A percentile compares a stretch with the other conserved stretches of the same genome.
Evolutionary conservation across 2,888 invertebrate species (phyloP).

Genomic region (Agrotis exclamationis): DNA sequence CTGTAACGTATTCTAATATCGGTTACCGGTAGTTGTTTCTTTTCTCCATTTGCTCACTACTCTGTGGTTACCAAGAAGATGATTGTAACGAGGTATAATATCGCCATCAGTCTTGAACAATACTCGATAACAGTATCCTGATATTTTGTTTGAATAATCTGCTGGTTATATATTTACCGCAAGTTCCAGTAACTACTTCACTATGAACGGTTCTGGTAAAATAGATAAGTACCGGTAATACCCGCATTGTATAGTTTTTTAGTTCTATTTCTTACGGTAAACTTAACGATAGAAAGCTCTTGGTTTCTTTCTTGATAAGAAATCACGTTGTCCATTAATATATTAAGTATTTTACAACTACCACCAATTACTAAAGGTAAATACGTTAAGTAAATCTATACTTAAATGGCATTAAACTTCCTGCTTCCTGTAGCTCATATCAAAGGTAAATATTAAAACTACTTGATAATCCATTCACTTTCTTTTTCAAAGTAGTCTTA

Average conservation of each 20-base stretch:
- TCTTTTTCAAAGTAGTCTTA: constrained; percentile 12
- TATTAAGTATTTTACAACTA: background rate
- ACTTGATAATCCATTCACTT: constrained; percentile 18
- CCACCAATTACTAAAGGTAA: background rate
- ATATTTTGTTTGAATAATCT: constrained; percentile 71
- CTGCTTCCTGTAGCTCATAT: background rate
- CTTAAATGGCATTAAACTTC: background rate
- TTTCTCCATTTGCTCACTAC: background rate
- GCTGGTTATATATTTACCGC: constrained; percentile 69
- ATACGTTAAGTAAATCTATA: background rate
- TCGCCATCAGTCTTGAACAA: constrained; percentile 66
- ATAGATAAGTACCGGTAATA: constrained; percentile 28
- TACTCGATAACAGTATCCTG: constrained; percentile 74
- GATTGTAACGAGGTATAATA: constrained; percentile 52
- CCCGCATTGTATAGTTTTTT: constrained; percentile 16
- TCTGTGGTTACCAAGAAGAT: constrained; percentile 20
- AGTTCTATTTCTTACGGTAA: background rate
- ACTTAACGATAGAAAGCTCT: background rate
- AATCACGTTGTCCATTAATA: background rate
- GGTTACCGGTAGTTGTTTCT: background rate
- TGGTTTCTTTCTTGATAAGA: background rate
- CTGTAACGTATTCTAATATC: background rate
- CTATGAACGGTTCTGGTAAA: constrained; percentile 24
- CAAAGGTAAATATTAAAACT: background rate
- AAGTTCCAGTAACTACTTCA: constrained; percentile 66